phyloP scores from a whole-genome alignment of 2,888 invertebrate genomes.

The Odontocerum albicorne region DNA sequence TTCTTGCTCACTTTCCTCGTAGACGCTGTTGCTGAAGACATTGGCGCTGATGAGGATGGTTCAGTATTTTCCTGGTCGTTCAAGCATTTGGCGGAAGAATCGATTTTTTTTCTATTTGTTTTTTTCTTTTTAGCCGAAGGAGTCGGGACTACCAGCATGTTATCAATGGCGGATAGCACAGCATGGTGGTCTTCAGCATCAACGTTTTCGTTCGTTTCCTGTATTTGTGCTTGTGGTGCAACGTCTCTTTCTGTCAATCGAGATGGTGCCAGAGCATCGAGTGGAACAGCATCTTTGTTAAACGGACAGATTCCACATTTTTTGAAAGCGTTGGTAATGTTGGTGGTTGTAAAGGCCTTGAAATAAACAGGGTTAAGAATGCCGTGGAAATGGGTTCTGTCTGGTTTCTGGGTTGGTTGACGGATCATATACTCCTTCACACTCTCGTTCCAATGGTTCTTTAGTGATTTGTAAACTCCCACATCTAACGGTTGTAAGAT shows the following conservation, averaged over 20 bases:
- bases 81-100: conserved; percentile 5
- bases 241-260: conserved; percentile 1
- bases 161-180: neutral
- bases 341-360: conserved; percentile 4
- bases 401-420: neutral
- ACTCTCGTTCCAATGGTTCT: neutral
- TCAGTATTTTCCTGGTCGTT: conserved; percentile 3
- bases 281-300: neutral
- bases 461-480: neutral
- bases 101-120: conserved; percentile 3
- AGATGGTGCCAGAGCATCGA: conserved; percentile 6
- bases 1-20: conserved; percentile 1
- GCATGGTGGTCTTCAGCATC: neutral
- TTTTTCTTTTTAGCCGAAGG: conserved; percentile 5
- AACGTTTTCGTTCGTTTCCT: conserved; percentile 2
- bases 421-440: neutral
- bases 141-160: neutral
- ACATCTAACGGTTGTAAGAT: conserved; percentile 11
- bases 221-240: neutral
- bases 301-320: neutral
- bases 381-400: neutral
- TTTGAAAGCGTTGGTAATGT: conserved; percentile 1
- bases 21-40: neutral
- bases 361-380: conserved; percentile 6
- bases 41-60: conserved; percentile 1